Evolutionary conservation across 2,888 invertebrate species (phyloP).

Genomic region (Megaustenia siamemsis): DNA sequence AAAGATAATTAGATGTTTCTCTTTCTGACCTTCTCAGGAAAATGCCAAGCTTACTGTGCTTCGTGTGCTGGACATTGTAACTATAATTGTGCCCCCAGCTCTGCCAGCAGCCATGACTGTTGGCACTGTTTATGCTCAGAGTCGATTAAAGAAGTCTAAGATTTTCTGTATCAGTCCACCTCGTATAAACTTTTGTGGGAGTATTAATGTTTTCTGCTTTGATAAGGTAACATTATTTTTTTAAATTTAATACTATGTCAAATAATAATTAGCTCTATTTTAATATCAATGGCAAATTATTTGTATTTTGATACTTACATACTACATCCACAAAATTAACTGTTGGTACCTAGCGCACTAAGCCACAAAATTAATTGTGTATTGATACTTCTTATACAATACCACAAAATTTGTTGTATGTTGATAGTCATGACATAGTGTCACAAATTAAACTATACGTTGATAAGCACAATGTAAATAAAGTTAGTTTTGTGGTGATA

Average conservation of each 20-base stretch:
- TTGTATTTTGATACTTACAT: too few relatives aligned
- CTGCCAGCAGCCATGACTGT: slow-evolving; percentile 98
- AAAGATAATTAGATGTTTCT: too few relatives aligned
- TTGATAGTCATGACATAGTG: too few relatives aligned
- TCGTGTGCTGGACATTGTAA: slow-evolving; percentile 93
- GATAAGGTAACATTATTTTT: slow-evolving; percentile 86
- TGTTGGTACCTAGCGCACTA: too few relatives aligned
- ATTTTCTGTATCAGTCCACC: slow-evolving; percentile 96
- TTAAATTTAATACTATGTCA: neutral
- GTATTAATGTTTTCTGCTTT: slow-evolving; percentile 86
- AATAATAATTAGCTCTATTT: too few relatives aligned
- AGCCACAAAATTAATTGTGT: too few relatives aligned
- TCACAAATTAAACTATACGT: too few relatives aligned
- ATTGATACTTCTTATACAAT: neutral
- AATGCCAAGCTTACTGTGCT: slow-evolving; percentile 82
- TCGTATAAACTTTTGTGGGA: slow-evolving; percentile 92
- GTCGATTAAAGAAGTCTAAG: slow-evolving; percentile 87
- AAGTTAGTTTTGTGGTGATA: too few relatives aligned
- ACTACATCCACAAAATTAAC: too few relatives aligned
- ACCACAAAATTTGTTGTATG: neutral
- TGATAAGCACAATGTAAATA: too few relatives aligned
- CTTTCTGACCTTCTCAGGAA: too few relatives aligned
- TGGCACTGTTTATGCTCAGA: slow-evolving; percentile 93
- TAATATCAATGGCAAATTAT: too few relatives aligned
- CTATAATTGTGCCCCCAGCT: slow-evolving; percentile 96